Evolutionary conservation across 2,113 vertebrate species (phyloP), one percentile per base, ranked within the genome.

Genomic region (Eidolon helvum): DNA sequence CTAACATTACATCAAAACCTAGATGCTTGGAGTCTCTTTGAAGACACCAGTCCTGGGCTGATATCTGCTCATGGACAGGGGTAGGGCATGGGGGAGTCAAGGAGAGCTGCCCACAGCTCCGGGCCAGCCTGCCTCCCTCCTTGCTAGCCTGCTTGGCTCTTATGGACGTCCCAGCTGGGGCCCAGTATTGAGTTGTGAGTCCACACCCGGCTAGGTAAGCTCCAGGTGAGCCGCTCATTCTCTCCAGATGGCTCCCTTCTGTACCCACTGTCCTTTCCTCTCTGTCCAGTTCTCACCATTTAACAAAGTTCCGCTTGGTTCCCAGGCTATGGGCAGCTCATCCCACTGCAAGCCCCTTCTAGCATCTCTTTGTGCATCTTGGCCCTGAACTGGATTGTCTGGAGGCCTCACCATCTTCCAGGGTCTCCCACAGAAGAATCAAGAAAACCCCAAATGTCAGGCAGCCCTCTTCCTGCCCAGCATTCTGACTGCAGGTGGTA

Each of bases 401-500:
- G 30, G 38, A 84, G 82, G 75, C 10, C 10, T 19, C 53, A 12
- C 10, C 22, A 3, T 9, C 35, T 82, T 68, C 43, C 24, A 74
- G 43, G 38, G 4, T 43, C 33, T 95, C n/a, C 30, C 68, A 21
- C 14, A 48, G 50, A 19, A 82, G 65, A 88, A 71, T 45, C 9
- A 35, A 26, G 50, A 87, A 89, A 87, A 50, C 15, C 22, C 22
- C 55, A 59, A 65, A 69, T 9, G 24, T 30, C 2, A n/a, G 68
- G 35, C 40, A 2, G 21, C 3, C 24, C 38, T 22, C 16, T 66
- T 80, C 12, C 43, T 68, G 55, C 38, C 74, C 26, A 6, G 10
- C 0, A 19, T 15, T 4, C 24, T 59, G 11, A 30, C 45, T 6
- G 0, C 26, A 45, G 40, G 16, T 2, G 4, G 5, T 1, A 7